phyloP scores from a whole-genome alignment of 2,888 invertebrate genomes.

The Horisme vitalbata region DNA sequence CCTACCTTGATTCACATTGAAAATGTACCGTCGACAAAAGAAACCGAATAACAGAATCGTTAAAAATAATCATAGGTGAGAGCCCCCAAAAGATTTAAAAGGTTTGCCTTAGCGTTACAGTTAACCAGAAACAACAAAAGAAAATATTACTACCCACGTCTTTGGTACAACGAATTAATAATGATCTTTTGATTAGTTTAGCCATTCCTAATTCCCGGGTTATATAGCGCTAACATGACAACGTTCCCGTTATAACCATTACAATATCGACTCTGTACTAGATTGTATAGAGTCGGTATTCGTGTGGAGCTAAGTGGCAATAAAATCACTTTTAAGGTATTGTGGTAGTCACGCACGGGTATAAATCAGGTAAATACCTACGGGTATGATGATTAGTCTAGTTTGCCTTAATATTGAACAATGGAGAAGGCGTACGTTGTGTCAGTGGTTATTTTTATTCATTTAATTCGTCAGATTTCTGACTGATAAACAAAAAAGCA shows the following conservation, averaged over 20 bases:
- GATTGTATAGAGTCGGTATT: slow-evolving; percentile 50
- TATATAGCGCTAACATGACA: slow-evolving; percentile 70
- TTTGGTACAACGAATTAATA: slow-evolving; percentile 53
- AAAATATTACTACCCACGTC: slow-evolving; percentile 38
- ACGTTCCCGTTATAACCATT: slow-evolving; percentile 41
- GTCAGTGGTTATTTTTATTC: too few relatives aligned
- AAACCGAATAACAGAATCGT: not conserved
- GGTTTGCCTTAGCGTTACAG: not conserved
- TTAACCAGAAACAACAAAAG: slow-evolving; percentile 5
- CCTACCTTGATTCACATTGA: too few relatives aligned
- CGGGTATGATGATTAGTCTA: slow-evolving; percentile 52
- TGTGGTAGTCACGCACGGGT: slow-evolving; percentile 66
- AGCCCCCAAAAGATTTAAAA: too few relatives aligned
- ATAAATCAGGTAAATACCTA: slow-evolving; percentile 73
- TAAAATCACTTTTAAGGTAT: slow-evolving; percentile 74
- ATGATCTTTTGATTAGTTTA: slow-evolving; percentile 70
- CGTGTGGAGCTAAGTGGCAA: slow-evolving; percentile 48
- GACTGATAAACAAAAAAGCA: too few relatives aligned
- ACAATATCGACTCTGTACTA: slow-evolving; percentile 49
- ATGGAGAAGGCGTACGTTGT: not conserved
- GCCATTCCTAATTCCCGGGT: slow-evolving; percentile 68
- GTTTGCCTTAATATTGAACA: slow-evolving; percentile 26
- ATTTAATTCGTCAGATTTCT: too few relatives aligned
- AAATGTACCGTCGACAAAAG: too few relatives aligned
- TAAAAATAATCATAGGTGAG: not conserved